Evolutionary conservation across 2,113 vertebrate species (phyloP), one percentile per base, ranked within the genome.

Genomic region (Datnioides undecimradiatus): DNA sequence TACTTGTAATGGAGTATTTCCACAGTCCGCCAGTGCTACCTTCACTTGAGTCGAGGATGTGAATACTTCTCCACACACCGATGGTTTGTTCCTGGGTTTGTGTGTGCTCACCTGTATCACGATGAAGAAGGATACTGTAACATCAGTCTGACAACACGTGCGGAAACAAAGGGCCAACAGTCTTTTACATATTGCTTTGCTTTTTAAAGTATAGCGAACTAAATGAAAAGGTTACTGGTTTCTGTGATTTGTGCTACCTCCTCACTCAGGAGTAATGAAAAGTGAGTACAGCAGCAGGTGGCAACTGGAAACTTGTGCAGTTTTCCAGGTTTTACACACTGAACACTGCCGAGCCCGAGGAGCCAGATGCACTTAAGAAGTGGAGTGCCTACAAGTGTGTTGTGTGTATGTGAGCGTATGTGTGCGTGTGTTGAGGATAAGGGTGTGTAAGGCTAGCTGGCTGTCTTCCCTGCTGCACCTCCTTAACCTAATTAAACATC

Each of bases 401-500:
- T 41, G 66, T 43, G 79, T 63, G 76, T 83, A 33, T 77, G 64
- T 45, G 77, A 63, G 74, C 78, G 45, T 67, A 55, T 48, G 31
- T 33, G 68, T 36, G 63, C 46, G 48, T 57, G 38, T 60, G 5
- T 71, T 1, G 9, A 70, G 71, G 62, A 78, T 51, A 75, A 74
- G 69, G 38, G 79, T 74, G 82, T 82, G 46, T 79, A 66, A 71
- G 4, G 55, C 40, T 55, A 41, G 58, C 71, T 90, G 83, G 76
- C 84, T 73, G 45, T 78, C 75, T 49, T 82, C 71, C 76, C 41
- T 73, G 23, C 58, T 73, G 73, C 76, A 86, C 82, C 83, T 86
- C 73, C 76, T 86, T 86, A 91, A 76, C 70, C 87, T 82, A 86
- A 90, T 92, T 89, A 84, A 89, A 86, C 73, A 85, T 88, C 76